Evolutionary conservation across 2,797 vertebrate genomes (phyloP), one percentile per base, ranked within the genome.

Genomic region (Buphagus erythrorhynchus): DNA sequence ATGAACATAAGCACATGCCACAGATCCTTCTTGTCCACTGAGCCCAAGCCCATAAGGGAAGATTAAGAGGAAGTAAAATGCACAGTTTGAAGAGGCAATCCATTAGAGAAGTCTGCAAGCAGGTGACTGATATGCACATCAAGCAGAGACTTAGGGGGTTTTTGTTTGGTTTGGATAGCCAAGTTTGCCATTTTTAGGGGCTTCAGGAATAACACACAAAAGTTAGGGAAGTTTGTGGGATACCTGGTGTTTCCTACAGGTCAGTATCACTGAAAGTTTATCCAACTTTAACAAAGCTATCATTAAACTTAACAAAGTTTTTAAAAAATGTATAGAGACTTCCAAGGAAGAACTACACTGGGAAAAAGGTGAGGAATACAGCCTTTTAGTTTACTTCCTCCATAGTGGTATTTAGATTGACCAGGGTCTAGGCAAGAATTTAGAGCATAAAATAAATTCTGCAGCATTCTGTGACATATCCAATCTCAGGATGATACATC

Each of bases 101-200:
- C 48, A 14, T 45, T 40, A 24, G 3, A 78, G 5, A n/a, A 52
- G 8, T 43, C 57, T 86, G 36, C n/a, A 65, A 61, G 38, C 24
- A 52, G 29, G 2, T 57, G n/a, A 48, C 5, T 18, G 48, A 74
- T n/a, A 26, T 1, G 3, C 10, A 31, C 10, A 33, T 8, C 11
- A 33, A 55, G 5, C 29, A 58, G 35, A 88, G 26, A 46, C 12
- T 36, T 0, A 8, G 16, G 11, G 9, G 2, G 2, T 19, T 29
- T 45, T 42, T 20, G 14, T 54, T 54, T 28, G 10, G 36, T 57
- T 74, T 52, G 21, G 12, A 13, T 46, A n/a, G n/a, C n/a, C n/a
- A n/a, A 58, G 11, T 40, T 59, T 22, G 25, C 5, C 5, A 6
- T 49, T 55, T 69, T 49, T 51, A 67, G 18, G 6, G 13, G 8